Percentiles rank a stretch among this genome's conserved stretches.
Evolutionary conservation across 2,797 vertebrate genomes (phyloP).

Genomic region (Sebastes alutus): DNA sequence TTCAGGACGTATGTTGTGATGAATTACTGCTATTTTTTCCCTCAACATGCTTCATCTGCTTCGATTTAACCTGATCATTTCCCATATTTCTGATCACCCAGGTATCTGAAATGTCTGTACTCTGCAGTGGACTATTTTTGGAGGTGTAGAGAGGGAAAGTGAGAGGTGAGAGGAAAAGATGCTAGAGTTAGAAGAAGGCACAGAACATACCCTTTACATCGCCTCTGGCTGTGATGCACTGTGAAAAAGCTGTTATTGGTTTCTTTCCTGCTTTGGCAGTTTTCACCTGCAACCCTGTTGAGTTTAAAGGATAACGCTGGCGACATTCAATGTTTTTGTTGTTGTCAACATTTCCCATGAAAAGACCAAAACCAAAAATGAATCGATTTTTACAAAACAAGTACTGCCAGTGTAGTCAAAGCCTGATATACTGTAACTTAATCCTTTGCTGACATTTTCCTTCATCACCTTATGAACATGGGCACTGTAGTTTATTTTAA

Average conservation of each 20-base stretch:
- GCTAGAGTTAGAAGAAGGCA: slow-evolving; percentile 12
- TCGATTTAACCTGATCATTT: neutral
- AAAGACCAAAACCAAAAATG: neutral
- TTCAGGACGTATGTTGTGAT: neutral
- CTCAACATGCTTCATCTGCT: neutral
- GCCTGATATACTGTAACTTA: neutral
- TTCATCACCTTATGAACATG: neutral
- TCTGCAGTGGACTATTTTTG: neutral
- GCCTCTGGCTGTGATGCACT: slow-evolving; percentile 4
- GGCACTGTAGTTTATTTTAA: neutral
- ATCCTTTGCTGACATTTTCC: neutral
- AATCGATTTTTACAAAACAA: neutral
- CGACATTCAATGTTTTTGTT: neutral
- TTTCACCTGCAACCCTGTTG: neutral
- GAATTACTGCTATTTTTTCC: slow-evolving; percentile 27
- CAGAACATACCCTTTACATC: slow-evolving; percentile 18
- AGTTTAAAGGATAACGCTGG: neutral
- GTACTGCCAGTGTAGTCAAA: neutral
- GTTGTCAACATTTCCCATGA: neutral
- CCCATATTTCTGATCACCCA: neutral
- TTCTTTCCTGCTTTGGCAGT: neutral
- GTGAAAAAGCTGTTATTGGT: neutral
- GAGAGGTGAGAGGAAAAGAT: neutral
- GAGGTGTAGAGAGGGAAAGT: neutral
- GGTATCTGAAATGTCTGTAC: neutral